These are phyloP conservation scores for Ditula angustiorana DNA, from an alignment of 2,888 invertebrate species.

Conservation along the genomic window DNA sequence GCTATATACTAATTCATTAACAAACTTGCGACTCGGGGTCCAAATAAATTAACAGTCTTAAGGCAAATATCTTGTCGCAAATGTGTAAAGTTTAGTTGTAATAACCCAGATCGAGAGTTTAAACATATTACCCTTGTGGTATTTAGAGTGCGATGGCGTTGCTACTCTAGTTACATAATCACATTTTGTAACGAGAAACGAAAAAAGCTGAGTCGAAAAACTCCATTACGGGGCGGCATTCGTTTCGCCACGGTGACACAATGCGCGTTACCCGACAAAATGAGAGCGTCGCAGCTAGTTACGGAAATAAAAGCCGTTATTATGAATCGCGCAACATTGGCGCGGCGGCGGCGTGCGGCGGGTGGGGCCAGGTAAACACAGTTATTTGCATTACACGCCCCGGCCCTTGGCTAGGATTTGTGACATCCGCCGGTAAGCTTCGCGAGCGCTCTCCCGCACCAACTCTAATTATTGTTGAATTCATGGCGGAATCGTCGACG, in stretches of 20 bases:
- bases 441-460: slow-evolving; percentile 57
- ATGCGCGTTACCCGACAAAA: slow-evolving; percentile 80
- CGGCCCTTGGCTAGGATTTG: slow-evolving; percentile 76
- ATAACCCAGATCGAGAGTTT: slow-evolving; percentile 57
- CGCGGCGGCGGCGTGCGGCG: slow-evolving; percentile 47
- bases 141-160: slow-evolving; percentile 67
- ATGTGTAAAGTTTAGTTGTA: slow-evolving; percentile 49
- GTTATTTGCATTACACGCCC: slow-evolving; percentile 75
- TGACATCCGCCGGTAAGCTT: slow-evolving; percentile 75
- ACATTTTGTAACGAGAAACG: slow-evolving; percentile 63
- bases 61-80: slow-evolving; percentile 38
- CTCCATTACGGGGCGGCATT: slow-evolving; percentile 76
- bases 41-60: slow-evolving; percentile 41
- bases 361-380: slow-evolving; percentile 70
- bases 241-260: slow-evolving; percentile 71
- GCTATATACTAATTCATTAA: slow-evolving; percentile 48
- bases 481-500: slow-evolving; percentile 60
- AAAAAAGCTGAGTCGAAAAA: slow-evolving; percentile 76
- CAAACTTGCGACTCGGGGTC: slow-evolving; percentile 44
- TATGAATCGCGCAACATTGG: slow-evolving; percentile 63
- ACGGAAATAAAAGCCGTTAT: slow-evolving; percentile 79
- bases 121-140: slow-evolving; percentile 61
- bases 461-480: slow-evolving; percentile 69
- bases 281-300: slow-evolving; percentile 78
- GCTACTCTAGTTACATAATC: slow-evolving; percentile 73